Conservation (phyloP, 2,797 vertebrate genomes). For the Spatula versicolor region DNA sequence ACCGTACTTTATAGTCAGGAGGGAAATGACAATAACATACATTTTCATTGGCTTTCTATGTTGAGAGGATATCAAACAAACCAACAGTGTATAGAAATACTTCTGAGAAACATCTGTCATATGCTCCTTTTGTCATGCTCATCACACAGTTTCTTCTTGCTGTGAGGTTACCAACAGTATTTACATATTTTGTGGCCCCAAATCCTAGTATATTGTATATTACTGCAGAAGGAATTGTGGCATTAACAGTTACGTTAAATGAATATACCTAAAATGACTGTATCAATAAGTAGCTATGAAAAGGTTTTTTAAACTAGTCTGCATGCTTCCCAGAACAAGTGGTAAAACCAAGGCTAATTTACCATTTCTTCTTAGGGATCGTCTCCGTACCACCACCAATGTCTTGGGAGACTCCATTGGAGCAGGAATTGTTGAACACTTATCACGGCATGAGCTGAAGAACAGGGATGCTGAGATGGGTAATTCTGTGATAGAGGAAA, state of each 20-base stretch:
- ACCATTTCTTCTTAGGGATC: slow-evolving; percentile 82
- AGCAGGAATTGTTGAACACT: slow-evolving; percentile 95
- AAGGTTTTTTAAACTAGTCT: background rate
- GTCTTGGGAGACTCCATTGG: slow-evolving; percentile 96
- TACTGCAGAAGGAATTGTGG: background rate
- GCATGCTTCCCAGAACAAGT: background rate
- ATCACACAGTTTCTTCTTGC: background rate
- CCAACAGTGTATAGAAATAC: background rate
- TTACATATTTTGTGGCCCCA: background rate
- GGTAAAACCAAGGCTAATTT: background rate
- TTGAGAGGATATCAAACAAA: background rate
- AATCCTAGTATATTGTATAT: background rate
- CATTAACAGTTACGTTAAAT: background rate
- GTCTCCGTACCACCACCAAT: slow-evolving; percentile 95
- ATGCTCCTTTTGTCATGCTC: background rate
- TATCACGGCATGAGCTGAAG: slow-evolving; percentile 92
- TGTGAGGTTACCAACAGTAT: background rate
- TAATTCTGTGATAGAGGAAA: slow-evolving; percentile 95
- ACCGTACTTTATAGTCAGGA: background rate
- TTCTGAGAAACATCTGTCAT: background rate
- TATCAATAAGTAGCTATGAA: background rate
- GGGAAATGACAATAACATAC: background rate
- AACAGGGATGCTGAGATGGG: slow-evolving; percentile 91
- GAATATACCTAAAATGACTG: background rate
- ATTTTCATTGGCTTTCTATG: background rate